Percentiles rank a stretch among this genome's conserved stretches.
Conservation (phyloP, 2,888 invertebrate species). For the Stramonita haemastoma region DNA sequence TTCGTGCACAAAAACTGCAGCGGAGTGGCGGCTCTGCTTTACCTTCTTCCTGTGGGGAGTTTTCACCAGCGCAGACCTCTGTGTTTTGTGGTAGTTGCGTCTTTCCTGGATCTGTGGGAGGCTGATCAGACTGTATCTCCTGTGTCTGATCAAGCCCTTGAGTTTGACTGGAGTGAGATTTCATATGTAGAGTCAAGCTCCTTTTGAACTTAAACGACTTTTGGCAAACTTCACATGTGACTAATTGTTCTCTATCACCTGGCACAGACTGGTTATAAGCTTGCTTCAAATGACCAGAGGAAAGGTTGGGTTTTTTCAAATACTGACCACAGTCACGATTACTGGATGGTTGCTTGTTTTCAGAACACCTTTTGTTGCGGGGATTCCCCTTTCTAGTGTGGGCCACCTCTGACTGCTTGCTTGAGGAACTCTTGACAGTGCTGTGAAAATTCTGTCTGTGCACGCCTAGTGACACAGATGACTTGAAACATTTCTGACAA, state of each 20-base stretch:
- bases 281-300: background rate
- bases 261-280: background rate
- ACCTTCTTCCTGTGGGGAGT: background rate
- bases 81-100: background rate
- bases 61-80: background rate
- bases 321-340: background rate
- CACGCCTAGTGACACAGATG: background rate
- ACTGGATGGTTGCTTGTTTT: background rate
- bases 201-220: background rate
- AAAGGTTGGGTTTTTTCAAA: background rate
- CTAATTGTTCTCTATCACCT: too few relatives aligned
- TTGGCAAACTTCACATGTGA: background rate
- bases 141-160: background rate
- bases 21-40: background rate
- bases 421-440: background rate
- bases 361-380: background rate
- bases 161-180: background rate
- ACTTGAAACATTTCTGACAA: constrained; percentile 15
- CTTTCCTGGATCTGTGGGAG: background rate
- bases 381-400: background rate
- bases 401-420: background rate
- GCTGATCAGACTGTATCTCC: background rate
- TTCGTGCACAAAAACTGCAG: background rate
- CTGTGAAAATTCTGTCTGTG: background rate
- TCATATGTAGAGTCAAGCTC: background rate